phyloP scores from a whole-genome alignment of 2,113 vertebrate genomes.

The Porphyrio hochstetteri region DNA sequence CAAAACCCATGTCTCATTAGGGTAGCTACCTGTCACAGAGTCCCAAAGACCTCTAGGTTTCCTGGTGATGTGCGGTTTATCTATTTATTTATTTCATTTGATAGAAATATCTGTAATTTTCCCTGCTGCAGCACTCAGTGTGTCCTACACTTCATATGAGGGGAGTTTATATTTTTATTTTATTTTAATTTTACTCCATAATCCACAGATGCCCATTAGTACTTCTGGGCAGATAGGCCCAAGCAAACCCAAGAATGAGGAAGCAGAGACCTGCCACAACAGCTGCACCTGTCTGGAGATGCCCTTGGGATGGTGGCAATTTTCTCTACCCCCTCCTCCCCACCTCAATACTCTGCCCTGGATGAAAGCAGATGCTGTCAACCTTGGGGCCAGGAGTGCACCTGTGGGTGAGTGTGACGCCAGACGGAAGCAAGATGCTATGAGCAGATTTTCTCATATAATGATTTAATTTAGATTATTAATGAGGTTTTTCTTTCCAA shows the following conservation, averaged over 20 bases:
- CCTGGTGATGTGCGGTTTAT: background rate
- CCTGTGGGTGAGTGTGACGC: background rate
- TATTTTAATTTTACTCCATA: background rate
- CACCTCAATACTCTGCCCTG: no score
- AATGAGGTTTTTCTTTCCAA: background rate
- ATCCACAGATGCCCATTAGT: background rate
- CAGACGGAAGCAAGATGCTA: background rate
- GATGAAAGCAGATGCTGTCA: background rate
- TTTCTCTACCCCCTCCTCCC: no score
- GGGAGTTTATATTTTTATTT: background rate
- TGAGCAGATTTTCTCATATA: background rate
- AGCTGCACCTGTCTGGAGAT: accelerated
- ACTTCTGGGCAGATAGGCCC: background rate
- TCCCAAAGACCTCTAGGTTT: background rate
- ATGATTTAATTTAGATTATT: background rate
- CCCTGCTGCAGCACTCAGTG: background rate
- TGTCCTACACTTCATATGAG: background rate
- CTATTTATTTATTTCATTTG: background rate
- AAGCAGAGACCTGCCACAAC: accelerated
- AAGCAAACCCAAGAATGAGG: background rate
- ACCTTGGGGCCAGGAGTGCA: background rate
- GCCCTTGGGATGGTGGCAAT: accelerated
- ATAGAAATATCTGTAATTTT: background rate
- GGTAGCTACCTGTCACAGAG: background rate
- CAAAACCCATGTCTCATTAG: background rate